Conservation (phyloP, 2,888 invertebrate species). For the Platynereis dumerilii region DNA sequence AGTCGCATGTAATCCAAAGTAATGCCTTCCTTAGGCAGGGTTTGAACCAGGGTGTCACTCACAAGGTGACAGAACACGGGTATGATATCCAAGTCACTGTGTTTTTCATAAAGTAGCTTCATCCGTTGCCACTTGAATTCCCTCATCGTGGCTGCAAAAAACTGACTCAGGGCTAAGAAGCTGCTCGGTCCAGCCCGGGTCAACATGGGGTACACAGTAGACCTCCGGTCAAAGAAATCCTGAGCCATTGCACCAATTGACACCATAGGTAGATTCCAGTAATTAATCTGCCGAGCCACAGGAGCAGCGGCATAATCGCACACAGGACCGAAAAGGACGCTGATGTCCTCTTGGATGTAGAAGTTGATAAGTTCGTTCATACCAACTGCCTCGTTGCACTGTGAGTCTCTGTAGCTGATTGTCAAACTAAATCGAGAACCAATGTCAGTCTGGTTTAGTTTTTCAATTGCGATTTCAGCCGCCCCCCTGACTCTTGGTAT, state of each 20-base stretch:
- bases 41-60: not conserved
- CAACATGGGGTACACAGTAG: slow-evolving; percentile 18
- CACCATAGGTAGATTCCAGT: slow-evolving; percentile 74
- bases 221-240: slow-evolving; percentile 71
- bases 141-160: slow-evolving; percentile 9
- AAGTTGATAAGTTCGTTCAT: slow-evolving; percentile 51
- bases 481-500: slow-evolving; percentile 15
- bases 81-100: not conserved
- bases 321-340: slow-evolving; percentile 30
- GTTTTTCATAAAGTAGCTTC: slow-evolving; percentile 16
- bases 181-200: slow-evolving; percentile 23
- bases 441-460: not conserved
- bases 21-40: not conserved
- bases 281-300: slow-evolving; percentile 80
- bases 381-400: slow-evolving; percentile 46
- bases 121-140: slow-evolving; percentile 14
- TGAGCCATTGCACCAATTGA: slow-evolving; percentile 82
- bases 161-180: slow-evolving; percentile 10
- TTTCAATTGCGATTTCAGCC: slow-evolving; percentile 17
- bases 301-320: slow-evolving; percentile 68
- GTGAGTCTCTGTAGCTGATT: slow-evolving; percentile 43
- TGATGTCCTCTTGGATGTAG: slow-evolving; percentile 43
- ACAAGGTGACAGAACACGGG: slow-evolving; percentile 7
- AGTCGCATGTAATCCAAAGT: not conserved
- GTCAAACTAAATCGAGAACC: slow-evolving; percentile 3